Base-by-base conservation (phyloP, 1,140 invertebrate genomes). In the Nebria ingens region DNA sequence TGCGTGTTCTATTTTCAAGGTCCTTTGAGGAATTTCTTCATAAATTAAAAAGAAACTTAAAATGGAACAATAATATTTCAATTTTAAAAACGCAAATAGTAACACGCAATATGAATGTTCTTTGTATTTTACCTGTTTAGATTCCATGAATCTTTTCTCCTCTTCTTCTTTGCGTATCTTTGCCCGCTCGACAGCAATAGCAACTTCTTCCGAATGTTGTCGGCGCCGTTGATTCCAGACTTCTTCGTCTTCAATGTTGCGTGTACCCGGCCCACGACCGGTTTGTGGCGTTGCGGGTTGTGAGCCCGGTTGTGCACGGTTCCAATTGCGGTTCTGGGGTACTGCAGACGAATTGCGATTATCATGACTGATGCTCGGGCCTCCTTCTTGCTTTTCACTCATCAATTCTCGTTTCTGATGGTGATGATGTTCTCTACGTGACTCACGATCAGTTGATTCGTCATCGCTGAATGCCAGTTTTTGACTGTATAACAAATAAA, bases 391-490 rank as follows among this genome's bases (percentile, higher is more conserved):
- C n/a, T n/a, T n/a, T 34, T 34, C 25, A 34, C 25, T 56, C 34
- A 52, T 40, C n/a, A 23, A 56, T 58, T 62, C 56, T 54, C 60
- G 61, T 51, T 59, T 56, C 19, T 23, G 15, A n/a, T n/a, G n/a
- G n/a, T n/a, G n/a, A 29, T 20, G 12, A 3, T n/a, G 20, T 50
- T 42, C 19, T 56, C 60, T 68, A 55, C 57, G 60, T 15, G 38
- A 15, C 13, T 38, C 53, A 53, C 54, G 59, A 2, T 63, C 60
- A 17, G 79, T 77, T 6, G 72, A 67, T 71, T 96, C 93, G 62
- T 94, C 92, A 75, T 96, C 92, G 68, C 91, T 94, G 71, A 96
- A 97, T 56, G 87, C 84, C 59, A 97, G 74, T 73, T 94, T 94
- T 76, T 93, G 90, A 77, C 82, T 85, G n/a, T n/a, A n/a, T n/a